Evolutionary conservation across 92 coral and sea anemone species (phyloP).

Genomic region (Epizoanthus rinbou): DNA sequence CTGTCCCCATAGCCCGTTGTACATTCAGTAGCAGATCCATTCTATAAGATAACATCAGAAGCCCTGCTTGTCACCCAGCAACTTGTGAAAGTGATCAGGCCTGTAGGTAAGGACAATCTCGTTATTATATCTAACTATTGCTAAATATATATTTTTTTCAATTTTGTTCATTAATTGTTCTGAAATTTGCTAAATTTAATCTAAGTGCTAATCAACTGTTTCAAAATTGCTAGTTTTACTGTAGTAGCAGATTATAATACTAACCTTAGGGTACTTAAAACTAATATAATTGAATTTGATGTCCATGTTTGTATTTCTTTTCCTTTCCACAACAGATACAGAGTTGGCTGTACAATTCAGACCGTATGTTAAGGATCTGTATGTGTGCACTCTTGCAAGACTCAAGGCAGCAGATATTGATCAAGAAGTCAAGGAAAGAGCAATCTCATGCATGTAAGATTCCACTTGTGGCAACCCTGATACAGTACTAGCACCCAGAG

Average conservation of each 20-base stretch:
- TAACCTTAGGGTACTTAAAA: too few relatives aligned
- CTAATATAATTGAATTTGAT: background rate
- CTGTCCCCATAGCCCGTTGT: conserved; percentile 80
- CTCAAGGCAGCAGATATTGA: conserved; percentile 98
- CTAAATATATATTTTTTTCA: too few relatives aligned
- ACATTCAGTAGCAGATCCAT: conserved; percentile 90
- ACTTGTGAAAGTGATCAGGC: conserved; percentile 96
- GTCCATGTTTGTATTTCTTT: background rate
- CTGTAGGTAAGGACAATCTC: conserved; percentile 64
- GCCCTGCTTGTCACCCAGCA: conserved; percentile 94
- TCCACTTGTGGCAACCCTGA: background rate
- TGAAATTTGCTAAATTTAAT: too few relatives aligned
- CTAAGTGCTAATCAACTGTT: too few relatives aligned
- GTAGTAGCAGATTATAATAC: too few relatives aligned
- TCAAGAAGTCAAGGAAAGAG: conserved; percentile 98
- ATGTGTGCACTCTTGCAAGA: conserved; percentile 85
- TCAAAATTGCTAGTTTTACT: too few relatives aligned
- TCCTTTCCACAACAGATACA: background rate
- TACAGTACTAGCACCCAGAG: too few relatives aligned
- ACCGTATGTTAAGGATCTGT: conserved; percentile 80
- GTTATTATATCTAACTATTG: too few relatives aligned
- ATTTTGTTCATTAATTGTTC: too few relatives aligned
- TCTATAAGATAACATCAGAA: conserved; percentile 97
- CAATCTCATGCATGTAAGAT: conserved; percentile 98
- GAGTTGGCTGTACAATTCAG: conserved; percentile 53